phyloP scores from a whole-genome alignment of 2,113 vertebrate species.

The Oxyruncus cristatus region DNA sequence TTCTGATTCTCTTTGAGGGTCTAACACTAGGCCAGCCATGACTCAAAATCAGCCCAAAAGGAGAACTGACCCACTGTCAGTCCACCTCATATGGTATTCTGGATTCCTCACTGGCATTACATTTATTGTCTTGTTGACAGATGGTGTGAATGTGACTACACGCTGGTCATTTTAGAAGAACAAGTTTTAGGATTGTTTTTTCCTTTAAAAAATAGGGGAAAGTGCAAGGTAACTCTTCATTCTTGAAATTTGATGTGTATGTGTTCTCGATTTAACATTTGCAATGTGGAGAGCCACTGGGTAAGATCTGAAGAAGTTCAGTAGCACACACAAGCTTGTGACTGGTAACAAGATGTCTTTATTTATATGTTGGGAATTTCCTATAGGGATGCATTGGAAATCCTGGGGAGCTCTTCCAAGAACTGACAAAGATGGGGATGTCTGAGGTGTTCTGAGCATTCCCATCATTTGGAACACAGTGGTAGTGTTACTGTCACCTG shows the following conservation, averaged over 20 bases:
- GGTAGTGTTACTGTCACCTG: neutral
- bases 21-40: neutral
- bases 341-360: neutral
- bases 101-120: neutral
- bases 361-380: neutral
- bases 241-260: neutral
- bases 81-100: neutral
- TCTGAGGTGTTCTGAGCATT: neutral
- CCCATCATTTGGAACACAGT: neutral
- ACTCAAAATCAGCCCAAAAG: neutral
- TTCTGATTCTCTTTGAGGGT: neutral
- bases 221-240: neutral
- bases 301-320: neutral
- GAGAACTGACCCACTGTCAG: neutral
- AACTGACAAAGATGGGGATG: neutral
- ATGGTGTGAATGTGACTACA: neutral
- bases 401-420: neutral
- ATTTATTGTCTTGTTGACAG: neutral
- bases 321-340: neutral
- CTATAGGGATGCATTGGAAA: neutral
- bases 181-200: neutral
- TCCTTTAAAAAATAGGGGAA: neutral
- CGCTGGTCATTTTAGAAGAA: neutral
- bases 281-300: neutral
- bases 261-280: neutral